These are phyloP conservation scores for Aselliscus stoliczkanus DNA, from an alignment of 2,797 vertebrate species.

Conservation along the genomic window DNA sequence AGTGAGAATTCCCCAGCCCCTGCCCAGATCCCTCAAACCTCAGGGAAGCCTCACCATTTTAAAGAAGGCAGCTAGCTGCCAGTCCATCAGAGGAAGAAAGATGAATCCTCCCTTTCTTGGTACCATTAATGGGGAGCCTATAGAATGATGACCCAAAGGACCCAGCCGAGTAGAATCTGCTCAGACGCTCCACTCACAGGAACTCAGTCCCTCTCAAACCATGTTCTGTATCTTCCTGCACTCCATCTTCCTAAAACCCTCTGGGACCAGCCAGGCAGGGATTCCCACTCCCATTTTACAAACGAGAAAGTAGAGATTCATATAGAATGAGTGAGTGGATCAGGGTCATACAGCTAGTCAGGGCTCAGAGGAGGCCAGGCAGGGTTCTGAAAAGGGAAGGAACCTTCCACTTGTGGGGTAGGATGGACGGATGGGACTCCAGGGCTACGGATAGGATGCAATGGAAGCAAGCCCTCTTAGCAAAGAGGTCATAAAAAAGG, in stretches of 20 bases:
- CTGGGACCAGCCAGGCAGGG: not conserved
- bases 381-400: not conserved
- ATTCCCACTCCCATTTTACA: not conserved
- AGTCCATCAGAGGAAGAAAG: not conserved
- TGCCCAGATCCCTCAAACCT: not conserved
- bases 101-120: not conserved
- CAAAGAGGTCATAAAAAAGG: not conserved
- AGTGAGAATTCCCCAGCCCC: conserved; percentile 47
- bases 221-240: not conserved
- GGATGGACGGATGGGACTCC: not conserved
- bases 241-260: not conserved
- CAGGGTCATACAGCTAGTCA: not conserved
- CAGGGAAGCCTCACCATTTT: not conserved
- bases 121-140: not conserved
- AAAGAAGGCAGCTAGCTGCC: not conserved
- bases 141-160: not conserved
- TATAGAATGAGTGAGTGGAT: not conserved
- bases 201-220: not conserved
- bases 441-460: not conserved
- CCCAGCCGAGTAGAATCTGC: not conserved
- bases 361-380: not conserved
- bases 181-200: not conserved
- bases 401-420: not conserved
- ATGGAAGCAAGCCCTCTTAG: not conserved
- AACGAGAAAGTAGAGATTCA: not conserved